phyloP scores from a whole-genome alignment of 2,888 invertebrate species.

The Eremobia ochroleuca region DNA sequence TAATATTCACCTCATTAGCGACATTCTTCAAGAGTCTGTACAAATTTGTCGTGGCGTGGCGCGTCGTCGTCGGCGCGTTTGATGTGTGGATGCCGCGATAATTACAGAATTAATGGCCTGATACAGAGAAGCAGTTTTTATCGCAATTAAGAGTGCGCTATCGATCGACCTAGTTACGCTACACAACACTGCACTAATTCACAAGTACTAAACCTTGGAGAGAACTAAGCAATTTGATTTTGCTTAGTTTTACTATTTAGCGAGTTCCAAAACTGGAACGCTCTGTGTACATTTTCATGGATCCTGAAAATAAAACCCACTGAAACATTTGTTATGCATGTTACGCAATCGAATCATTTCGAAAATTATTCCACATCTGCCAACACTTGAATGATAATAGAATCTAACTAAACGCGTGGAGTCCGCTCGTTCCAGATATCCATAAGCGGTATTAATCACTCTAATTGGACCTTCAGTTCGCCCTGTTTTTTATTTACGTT shows the following conservation, averaged over 20 bases:
- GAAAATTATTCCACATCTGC: constrained; percentile 8
- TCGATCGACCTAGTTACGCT: constrained; percentile 79
- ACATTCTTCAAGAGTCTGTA: constrained; percentile 69
- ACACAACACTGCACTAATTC: constrained; percentile 71
- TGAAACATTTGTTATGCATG: neutral
- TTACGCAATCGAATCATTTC: constrained; percentile 11
- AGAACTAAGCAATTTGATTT: constrained; percentile 65
- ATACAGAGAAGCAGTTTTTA: constrained; percentile 83
- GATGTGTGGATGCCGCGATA: constrained; percentile 82
- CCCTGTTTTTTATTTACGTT: constrained; percentile 65
- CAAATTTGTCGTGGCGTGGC: constrained; percentile 74
- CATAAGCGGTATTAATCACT: constrained; percentile 64
- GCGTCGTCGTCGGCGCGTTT: constrained; percentile 83
- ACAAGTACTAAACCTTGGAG: constrained; percentile 80
- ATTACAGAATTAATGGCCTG: constrained; percentile 84
- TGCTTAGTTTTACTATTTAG: constrained; percentile 76
- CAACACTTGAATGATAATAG: constrained; percentile 32
- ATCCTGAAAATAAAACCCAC: neutral
- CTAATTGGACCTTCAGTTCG: constrained; percentile 65
- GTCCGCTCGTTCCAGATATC: constrained; percentile 55
- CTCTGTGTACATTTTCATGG: constrained; percentile 59
- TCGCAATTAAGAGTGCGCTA: constrained; percentile 83
- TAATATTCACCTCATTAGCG: constrained; percentile 70
- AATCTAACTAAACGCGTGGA: constrained; percentile 25
- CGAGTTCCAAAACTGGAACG: constrained; percentile 77